Evolutionary conservation across 1,140 invertebrate genomes (phyloP), one percentile per base, ranked within the genome.

Genomic region (Eriocheir sinensis): DNA sequence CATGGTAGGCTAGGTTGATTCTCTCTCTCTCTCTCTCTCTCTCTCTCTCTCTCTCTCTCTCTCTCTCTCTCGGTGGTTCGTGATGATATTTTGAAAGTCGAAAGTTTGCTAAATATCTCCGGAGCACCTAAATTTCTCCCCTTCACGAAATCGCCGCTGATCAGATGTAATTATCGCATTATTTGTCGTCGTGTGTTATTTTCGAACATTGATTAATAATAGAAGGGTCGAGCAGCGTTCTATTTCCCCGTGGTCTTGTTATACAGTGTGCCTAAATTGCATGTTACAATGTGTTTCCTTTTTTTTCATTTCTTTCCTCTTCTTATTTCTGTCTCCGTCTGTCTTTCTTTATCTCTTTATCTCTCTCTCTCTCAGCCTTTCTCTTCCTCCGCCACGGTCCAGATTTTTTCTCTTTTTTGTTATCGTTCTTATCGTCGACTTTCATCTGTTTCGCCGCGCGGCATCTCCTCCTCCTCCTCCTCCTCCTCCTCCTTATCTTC

Each of bases 11-110:
- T 72, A n/a, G 21, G n/a, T n/a, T n/a, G n/a, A n/a, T n/a, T 72
- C 0, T 0, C 60, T 72, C 60, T 72, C 60, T 72, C 48, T 72
- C 60, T 72, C 60, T 72, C 60, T 72, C 60, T 72, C 60, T 72
- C 60, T 72, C 60, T 72, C 60, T n/a, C 27, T n/a, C 60, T 72
- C 60, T 72, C 60, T 72, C 21, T 72, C 60, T 72, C 60, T 72
- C 60, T 53, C 48, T 53, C 48, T 72, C 12, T n/a, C 17, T 72
- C 60, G 6, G 6, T 72, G 0, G 60, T 4, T 72, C 6, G 21
- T 4, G 60, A 27, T 12, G 6, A n/a, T 21, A n/a, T 72, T 72
- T 72, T 72, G 60, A 72, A 72, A 72, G 60, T 72, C n/a, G 60
- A 72, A 72, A 72, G 60, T 72, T 72, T 72, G n/a, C n/a, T n/a